Conservation (phyloP, 2,888 invertebrate species). For the Cistogaster globosa region DNA sequence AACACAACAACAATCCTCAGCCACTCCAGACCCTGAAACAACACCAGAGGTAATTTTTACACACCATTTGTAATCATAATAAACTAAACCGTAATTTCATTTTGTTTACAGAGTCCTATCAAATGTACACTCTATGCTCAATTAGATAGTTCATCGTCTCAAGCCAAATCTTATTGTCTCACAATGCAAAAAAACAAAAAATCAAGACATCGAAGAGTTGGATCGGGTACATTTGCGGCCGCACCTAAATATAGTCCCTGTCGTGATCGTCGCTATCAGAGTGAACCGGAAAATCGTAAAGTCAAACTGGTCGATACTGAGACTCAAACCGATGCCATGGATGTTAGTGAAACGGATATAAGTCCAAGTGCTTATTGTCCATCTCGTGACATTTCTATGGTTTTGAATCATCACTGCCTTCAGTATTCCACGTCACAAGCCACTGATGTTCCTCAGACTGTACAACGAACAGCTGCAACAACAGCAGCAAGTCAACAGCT, state of each 20-base stretch:
- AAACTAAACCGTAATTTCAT: not conserved
- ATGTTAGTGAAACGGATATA: slow-evolving; percentile 86
- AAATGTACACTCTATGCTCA: slow-evolving; percentile 86
- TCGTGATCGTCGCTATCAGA: slow-evolving; percentile 84
- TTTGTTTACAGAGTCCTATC: slow-evolving; percentile 83
- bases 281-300: slow-evolving; percentile 82
- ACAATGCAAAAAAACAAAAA: slow-evolving; percentile 83
- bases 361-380: slow-evolving; percentile 84
- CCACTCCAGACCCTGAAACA: slow-evolving; percentile 83
- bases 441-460: slow-evolving; percentile 72
- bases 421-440: slow-evolving; percentile 60
- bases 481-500: slow-evolving; percentile 65
- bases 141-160: slow-evolving; percentile 84
- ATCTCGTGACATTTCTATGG: slow-evolving; percentile 78
- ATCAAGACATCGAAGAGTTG: slow-evolving; percentile 85
- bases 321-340: slow-evolving; percentile 87
- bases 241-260: slow-evolving; percentile 84
- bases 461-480: slow-evolving; percentile 45
- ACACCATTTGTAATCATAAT: not conserved
- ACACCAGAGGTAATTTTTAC: slow-evolving; percentile 80
- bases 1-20: slow-evolving; percentile 77
- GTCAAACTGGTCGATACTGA: slow-evolving; percentile 85
- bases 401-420: slow-evolving; percentile 71
- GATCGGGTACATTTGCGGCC: slow-evolving; percentile 85
- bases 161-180: slow-evolving; percentile 85